Evolutionary conservation across 2,113 vertebrate species (phyloP), one percentile per base, ranked within the genome.

Genomic region (Thinocorus orbignyianus): DNA sequence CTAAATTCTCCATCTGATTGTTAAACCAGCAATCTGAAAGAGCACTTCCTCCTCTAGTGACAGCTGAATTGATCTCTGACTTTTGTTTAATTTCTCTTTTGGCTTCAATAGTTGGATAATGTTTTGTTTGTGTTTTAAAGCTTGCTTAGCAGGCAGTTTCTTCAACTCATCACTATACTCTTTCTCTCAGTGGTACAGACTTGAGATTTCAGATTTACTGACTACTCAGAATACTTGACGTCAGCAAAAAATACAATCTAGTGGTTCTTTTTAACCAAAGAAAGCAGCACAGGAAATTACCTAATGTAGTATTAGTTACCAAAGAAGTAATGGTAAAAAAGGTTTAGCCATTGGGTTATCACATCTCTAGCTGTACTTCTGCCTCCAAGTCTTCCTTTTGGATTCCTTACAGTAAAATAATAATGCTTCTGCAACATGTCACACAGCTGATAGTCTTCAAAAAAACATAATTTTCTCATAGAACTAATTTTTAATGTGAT

Each of bases 21-120:
- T 86, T 95, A 96, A 96, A 96, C 41, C 95, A 94, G 81, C 69
- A 76, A 44, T 61, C 65, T 81, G 65, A 93, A 93, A 81, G 60
- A 88, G 15, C 48, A 62, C 90, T 94, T 94, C 81, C 62, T 94
- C 73, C 44, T 82, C 51, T 42, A 86, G n/a, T 66, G 55, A 74
- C n/a, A 81, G 42, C 33, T 81, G 79, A 90, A 92, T 30, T 61
- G 46, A 78, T 31, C 13, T 93, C 41, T 26, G 17, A 66, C 58
- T 96, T 95, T 70, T 80, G 58, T 74, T 94, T 68, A 86, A 96
- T 26, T 86, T 96, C 52, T 88, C 44, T n/a, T 92, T 81, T 93
- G 92, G 61, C 80, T 72, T 92, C 70, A 61, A 14, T 30, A 69
- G 11, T 78, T 90, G 77, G 80, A 76, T 72, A 86, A 91, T 26